Base-by-base conservation (phyloP, 2,113 vertebrate genomes). In the Gymnocephalus cernua region DNA sequence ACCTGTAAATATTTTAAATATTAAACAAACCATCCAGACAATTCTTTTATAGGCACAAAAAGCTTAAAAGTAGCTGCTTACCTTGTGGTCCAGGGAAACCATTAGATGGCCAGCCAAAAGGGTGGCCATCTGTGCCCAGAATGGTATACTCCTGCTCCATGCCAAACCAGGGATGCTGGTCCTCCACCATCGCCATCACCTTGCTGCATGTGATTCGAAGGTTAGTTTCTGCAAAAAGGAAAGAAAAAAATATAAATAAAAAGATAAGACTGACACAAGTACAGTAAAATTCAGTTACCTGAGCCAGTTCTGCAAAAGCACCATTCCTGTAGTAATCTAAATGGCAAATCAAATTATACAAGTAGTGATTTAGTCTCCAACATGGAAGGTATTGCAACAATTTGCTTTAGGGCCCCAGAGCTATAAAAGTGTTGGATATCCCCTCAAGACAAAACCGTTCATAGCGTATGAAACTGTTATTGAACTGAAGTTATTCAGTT, bases 71-170 rank as follows among this genome's bases (percentile, higher is more conserved):
- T 15, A 32, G 35, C 1, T 32, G 21, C 81, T 92, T 92, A 97
- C 98, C 98, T 93, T 99, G 98, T 35, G 98, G 98, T 79, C 97
- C 98, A 3, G 98, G 98, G 70, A 99, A 99, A 50, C 98, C 98
- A 0, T 99, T 99, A 79, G 97, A 97, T 74, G 98, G 98, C 98
- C 98, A 99, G 48, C 98, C 97, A 80, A 99, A 99, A 0, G 98
- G 98, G 86, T 99, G 98, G 19, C 98, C 97, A 0, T 99, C 98
- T 32, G 97, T 97, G 9, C 96, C 96, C 76, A 99, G 94, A 15
- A 99, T 95, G 9, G 98, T 98, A 58, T 99, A 99, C 82, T 99
- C 98, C 85, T 99, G 98, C 82, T 99, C 98, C 98, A 99, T 99
- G 64, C 98, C 98, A 84, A 99, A 99, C 98, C 98, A 99, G 8